phyloP scores from a whole-genome alignment of 2,888 invertebrate species.

The Oscheius sp. region DNA sequence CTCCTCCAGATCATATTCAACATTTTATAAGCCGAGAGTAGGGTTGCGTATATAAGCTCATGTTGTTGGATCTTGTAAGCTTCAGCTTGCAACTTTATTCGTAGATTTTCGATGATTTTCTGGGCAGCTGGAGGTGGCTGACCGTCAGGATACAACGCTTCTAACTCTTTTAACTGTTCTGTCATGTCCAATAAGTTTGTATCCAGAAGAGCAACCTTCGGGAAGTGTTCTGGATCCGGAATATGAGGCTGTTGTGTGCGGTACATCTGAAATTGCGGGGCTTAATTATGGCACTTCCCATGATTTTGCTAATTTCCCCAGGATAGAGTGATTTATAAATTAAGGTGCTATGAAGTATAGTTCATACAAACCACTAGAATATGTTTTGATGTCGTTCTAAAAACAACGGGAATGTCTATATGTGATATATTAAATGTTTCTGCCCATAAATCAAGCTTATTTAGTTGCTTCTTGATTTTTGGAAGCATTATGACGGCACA shows the following conservation, averaged over 20 bases:
- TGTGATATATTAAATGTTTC: too few relatives aligned
- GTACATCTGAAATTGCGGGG: slow-evolving; percentile 1
- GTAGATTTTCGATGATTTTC: not conserved
- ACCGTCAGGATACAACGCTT: not conserved
- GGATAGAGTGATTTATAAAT: too few relatives aligned
- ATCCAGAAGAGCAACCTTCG: not conserved
- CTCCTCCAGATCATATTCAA: not conserved
- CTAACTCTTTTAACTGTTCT: not conserved
- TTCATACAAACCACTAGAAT: too few relatives aligned
- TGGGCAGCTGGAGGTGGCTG: not conserved
- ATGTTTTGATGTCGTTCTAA: too few relatives aligned
- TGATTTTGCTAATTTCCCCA: too few relatives aligned
- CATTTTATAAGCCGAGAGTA: slow-evolving; percentile 8
- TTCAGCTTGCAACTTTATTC: not conserved
- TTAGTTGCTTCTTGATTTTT: too few relatives aligned
- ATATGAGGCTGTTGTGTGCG: slow-evolving; percentile 9
- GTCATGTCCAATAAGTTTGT: not conserved
- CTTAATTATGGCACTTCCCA: not conserved
- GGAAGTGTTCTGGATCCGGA: slow-evolving; percentile 18
- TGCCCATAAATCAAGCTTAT: too few relatives aligned
- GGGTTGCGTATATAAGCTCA: slow-evolving; percentile 3
- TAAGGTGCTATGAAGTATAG: too few relatives aligned
- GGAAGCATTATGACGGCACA: too few relatives aligned
- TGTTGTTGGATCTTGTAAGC: slow-evolving; percentile 11
- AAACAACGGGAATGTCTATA: too few relatives aligned